phyloP scores from a whole-genome alignment of 2,888 invertebrate genomes.

The Hypomecis punctinalis region DNA sequence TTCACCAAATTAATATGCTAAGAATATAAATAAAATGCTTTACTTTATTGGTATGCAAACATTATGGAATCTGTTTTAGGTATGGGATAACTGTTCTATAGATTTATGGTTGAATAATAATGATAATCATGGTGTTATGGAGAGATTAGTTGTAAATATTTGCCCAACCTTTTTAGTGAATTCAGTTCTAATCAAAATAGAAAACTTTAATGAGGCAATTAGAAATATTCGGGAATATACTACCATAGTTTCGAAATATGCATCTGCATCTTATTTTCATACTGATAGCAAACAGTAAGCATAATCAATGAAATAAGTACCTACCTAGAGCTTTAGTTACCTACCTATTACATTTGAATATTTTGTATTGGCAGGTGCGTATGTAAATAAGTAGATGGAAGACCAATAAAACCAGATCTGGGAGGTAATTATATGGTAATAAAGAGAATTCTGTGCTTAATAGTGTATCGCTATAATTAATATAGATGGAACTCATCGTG shows the following conservation, averaged over 20 bases:
- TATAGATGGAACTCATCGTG: no score
- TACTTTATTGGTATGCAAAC: slow-evolving; percentile 4
- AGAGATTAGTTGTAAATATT: not conserved
- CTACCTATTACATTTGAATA: not conserved
- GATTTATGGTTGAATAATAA: slow-evolving; percentile 7
- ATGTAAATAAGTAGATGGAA: no score
- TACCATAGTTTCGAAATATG: not conserved
- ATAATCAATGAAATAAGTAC: no score
- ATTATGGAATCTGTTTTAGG: not conserved
- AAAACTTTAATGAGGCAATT: slow-evolving; percentile 6
- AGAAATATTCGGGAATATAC: not conserved
- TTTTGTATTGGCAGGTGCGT: no score
- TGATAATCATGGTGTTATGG: not conserved
- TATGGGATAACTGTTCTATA: slow-evolving; percentile 17
- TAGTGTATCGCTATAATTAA: no score
- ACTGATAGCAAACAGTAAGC: not conserved
- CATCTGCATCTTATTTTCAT: slow-evolving; percentile 4
- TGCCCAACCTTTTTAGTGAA: not conserved
- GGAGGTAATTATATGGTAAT: no score
- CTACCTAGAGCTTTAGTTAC: no score
- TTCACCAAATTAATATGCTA: slow-evolving; percentile 5
- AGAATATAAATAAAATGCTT: slow-evolving; percentile 4
- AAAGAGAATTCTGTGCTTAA: no score
- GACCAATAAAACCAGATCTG: no score
- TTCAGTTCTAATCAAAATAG: slow-evolving; percentile 1